Evolutionary conservation across 1,140 invertebrate genomes (phyloP), one percentile per base, ranked within the genome.

Genomic region (Drosophila truncata): DNA sequence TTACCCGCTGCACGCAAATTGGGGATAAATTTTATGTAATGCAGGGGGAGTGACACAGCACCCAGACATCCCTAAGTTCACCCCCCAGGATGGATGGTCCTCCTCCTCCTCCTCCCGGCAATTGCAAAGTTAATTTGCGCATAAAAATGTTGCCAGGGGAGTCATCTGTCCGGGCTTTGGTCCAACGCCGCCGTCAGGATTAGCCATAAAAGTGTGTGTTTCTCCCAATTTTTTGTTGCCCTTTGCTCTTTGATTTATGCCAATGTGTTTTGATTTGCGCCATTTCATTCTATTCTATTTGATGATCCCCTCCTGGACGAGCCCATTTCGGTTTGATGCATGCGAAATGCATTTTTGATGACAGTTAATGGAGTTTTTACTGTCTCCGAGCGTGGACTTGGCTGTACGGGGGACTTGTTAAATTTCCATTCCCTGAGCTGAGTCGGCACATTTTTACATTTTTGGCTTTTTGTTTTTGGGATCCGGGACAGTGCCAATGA

Each of bases 331-430:
- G 39, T 78, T 85, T 73, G 73, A 71, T 86, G 82, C 84, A 88
- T 84, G 62, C 78, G 81, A 88, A 88, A 88, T 88, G 85, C 84
- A 88, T 88, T 88, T 88, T 88, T 88, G 85, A 88, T 88, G 84
- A 78, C 84, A 90, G 84, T 90, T 88, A 88, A 88, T 88, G 85
- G 85, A 88, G 84, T 90, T 88, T 88, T 88, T 88, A 90, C 80
- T 84, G 84, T 70, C 81, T 75, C 82, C 62, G 67, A 86, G 71
- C 57, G 67, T 64, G 65, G 74, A 52, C 62, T 71, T 80, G 69
- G 64, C 9, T 27, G 29, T 69, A 18, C 18, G 66, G 66, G 64
- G 33, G 33, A 65, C 73, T 41, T 50, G 52, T 35, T 49, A 42
- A 76, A 75, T 55, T 76, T 49, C 50, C 37, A 50, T 65, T 63